Evolutionary conservation across 2,888 invertebrate species (phyloP).

Genomic region (Arenicola marina): DNA sequence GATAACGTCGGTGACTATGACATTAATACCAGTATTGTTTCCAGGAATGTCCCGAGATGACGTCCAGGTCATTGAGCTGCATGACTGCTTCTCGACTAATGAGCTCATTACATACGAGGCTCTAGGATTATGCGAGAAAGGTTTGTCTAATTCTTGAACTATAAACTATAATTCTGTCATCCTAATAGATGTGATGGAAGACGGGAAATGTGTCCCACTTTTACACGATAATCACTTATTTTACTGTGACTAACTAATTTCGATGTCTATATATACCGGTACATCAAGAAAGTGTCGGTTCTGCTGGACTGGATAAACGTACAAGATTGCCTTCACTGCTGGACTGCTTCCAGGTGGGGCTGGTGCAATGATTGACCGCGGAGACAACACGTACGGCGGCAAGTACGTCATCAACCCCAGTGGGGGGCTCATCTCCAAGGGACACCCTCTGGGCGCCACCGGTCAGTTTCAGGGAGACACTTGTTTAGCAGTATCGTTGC

Average conservation of each 20-base stretch:
- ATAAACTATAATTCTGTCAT: no score
- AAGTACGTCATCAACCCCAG: conserved; percentile 98
- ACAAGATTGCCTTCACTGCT: no score
- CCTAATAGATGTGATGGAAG: no score
- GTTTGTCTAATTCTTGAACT: no score
- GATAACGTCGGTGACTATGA: no score
- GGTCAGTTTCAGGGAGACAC: conserved; percentile 65
- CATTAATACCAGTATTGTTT: no score
- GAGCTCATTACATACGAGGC: conserved; percentile 98
- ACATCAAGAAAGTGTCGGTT: no score
- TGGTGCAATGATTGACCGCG: conserved; percentile 87
- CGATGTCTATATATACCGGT: neutral
- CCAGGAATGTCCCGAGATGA: conserved; percentile 77
- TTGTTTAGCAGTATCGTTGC: neutral
- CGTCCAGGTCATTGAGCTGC: conserved; percentile 92
- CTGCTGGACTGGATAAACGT: no score
- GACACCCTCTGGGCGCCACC: conserved; percentile 96
- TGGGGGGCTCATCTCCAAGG: conserved; percentile 98
- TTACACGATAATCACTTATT: no score
- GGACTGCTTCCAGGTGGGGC: conserved; percentile 79
- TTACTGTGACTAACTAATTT: neutral
- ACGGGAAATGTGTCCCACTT: no score
- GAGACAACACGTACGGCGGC: conserved; percentile 97
- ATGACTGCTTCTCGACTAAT: conserved; percentile 98
- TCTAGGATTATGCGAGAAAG: conserved; percentile 77